Evolutionary conservation across 2,888 invertebrate species (phyloP), one percentile per base, ranked within the genome.

Genomic region (Agrilus biguttatus): DNA sequence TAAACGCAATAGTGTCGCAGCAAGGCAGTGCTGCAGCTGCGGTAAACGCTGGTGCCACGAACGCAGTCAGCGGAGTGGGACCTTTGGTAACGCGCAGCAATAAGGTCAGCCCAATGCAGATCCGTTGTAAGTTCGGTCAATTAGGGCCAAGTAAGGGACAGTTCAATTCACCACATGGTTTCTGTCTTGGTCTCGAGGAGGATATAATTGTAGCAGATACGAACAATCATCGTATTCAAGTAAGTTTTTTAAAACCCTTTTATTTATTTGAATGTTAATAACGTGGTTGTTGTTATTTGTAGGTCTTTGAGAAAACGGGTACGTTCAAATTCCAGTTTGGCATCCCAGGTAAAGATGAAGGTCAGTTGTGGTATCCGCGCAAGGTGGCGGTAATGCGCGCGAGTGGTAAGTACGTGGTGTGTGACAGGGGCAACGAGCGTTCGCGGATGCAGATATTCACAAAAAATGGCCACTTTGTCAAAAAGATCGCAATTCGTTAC

Each of bases 361-460:
- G 95, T 0, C 93, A 95, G 60, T 70, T 96, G 49, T 96, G 93
- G 93, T 95, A 93, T 67, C 95, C 96, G 4, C 78, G 95, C 39
- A 95, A 96, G 68, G 93, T 95, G 40, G 92, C 92, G 8, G 86
- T 90, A 2, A 88, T 90, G 73, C 77, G 85, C 43, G 80, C 80
- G 44, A 84, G 82, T 41, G 88, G 88, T 34, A 89, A 89, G 63
- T 88, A 88, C 64, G 93, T 96, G n/a, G 91, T 96, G 3, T 96
- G 96, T 65, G 96, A 96, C 68, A 83, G 96, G 50, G 95, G 95
- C 39, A 93, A 91, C 58, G 95, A 96, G 63, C 78, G 95, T 43
- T 92, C 92, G 1, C 81, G 95, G 45, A 93, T 96, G 92, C 96
- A 96, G 68, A 90, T 96, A 54, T 96, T 96, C 62, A 92, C 90